Conservation (phyloP, 2,888 invertebrate genomes). For the Oxytorus armatus region DNA sequence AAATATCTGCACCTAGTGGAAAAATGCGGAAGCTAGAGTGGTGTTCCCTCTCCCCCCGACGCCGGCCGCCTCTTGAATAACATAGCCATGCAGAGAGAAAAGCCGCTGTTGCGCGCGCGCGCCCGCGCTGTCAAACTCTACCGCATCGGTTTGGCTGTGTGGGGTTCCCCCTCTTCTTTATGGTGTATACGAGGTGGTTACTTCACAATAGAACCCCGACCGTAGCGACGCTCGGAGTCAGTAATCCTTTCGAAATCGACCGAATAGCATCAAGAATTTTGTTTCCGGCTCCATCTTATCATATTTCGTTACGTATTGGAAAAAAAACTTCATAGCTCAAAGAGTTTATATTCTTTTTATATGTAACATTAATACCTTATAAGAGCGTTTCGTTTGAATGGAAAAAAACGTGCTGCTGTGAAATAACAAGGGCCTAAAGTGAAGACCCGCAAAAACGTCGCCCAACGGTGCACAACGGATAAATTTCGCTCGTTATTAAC, state of each 20-base stretch:
- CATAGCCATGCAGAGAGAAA: conserved; percentile 4
- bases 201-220: conserved; percentile 16
- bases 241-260: conserved; percentile 19
- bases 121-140: conserved; percentile 49
- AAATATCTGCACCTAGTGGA: conserved; percentile 5
- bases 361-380: too few relatives aligned
- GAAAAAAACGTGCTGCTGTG: not conserved
- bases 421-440: conserved; percentile 15
- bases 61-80: not conserved
- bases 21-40: conserved; percentile 19
- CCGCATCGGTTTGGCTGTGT: not conserved
- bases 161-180: conserved; percentile 19
- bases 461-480: not conserved
- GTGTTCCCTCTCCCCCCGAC: not conserved
- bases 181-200: too few relatives aligned
- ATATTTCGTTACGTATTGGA: not conserved
- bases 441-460: conserved; percentile 32
- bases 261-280: not conserved
- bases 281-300: not conserved
- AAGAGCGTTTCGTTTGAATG: too few relatives aligned
- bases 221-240: conserved; percentile 2
- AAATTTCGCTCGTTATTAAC: not conserved
- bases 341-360: too few relatives aligned
- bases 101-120: too few relatives aligned
- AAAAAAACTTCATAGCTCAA: too few relatives aligned